Percentiles rank a stretch among this genome's conserved stretches.
These are phyloP conservation scores for Zaprionus ornatus DNA, from an alignment of 1,140 invertebrate species.

Conservation along the genomic window DNA sequence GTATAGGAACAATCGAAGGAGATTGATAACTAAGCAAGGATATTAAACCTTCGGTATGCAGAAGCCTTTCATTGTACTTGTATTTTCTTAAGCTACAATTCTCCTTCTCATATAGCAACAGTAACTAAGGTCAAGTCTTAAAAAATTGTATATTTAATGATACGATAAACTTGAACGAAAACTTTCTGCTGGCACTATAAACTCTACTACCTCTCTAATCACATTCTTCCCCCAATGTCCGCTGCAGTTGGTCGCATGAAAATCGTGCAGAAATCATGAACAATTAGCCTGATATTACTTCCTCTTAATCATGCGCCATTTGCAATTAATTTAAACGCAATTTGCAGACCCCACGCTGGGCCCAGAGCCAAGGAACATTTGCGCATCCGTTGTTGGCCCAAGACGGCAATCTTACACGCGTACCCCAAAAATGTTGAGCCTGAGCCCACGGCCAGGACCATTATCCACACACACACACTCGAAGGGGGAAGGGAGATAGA, in stretches of 20 bases:
- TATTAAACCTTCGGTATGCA: too few species aligned
- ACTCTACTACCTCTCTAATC: not conserved
- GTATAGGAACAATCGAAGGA: too few species aligned
- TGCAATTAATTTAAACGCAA: constrained; percentile 82
- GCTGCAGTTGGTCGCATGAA: not conserved
- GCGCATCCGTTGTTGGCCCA: constrained; percentile 53
- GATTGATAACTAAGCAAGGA: too few species aligned
- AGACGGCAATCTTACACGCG: constrained; percentile 53
- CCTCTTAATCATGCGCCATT: constrained; percentile 79
- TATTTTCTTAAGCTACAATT: too few species aligned
- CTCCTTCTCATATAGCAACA: too few species aligned
- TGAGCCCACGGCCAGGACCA: constrained; percentile 27
- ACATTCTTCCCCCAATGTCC: not conserved
- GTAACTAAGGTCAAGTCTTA: too few species aligned
- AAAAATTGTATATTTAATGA: too few species aligned
- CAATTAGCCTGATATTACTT: constrained; percentile 79
- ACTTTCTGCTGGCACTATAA: too few species aligned
- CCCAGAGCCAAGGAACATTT: constrained; percentile 47
- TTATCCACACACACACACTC: constrained; percentile 11
- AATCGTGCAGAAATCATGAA: constrained; percentile 69
- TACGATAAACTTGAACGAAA: too few species aligned
- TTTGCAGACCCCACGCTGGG: constrained; percentile 66
- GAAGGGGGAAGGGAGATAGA: not conserved
- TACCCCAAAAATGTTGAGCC: constrained; percentile 46
- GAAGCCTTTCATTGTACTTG: too few species aligned